phyloP scores from a whole-genome alignment of 1,140 invertebrate genomes.

The Bathynomus jamesi region DNA sequence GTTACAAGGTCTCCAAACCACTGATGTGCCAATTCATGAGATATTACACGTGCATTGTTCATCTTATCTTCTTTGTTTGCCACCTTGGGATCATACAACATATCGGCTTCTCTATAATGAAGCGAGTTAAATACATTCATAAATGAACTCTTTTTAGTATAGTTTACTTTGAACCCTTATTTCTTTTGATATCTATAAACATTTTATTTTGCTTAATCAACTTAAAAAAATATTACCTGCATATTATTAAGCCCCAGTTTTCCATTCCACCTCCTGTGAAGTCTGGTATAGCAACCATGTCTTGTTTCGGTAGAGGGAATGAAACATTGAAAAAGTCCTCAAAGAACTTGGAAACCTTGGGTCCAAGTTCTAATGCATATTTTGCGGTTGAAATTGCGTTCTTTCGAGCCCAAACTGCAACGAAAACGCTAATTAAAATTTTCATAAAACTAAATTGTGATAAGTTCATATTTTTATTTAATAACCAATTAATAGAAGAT shows the following conservation, averaged over 20 bases:
- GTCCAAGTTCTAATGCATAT: conserved; percentile 55
- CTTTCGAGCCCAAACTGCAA: conserved; percentile 68
- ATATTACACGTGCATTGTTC: conserved; percentile 64
- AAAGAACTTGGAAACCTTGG: conserved; percentile 54
- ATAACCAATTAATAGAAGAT: too few species aligned
- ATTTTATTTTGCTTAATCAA: too few species aligned
- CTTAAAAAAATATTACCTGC: too few species aligned
- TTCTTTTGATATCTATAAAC: too few species aligned
- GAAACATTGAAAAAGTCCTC: conserved; percentile 60
- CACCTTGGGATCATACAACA: conserved; percentile 69
- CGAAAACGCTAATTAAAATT: too few species aligned
- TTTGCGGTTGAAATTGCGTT: conserved; percentile 70
- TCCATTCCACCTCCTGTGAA: conserved; percentile 51
- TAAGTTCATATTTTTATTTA: too few species aligned
- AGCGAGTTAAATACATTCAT: too few species aligned
- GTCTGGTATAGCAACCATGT: conserved; percentile 78
- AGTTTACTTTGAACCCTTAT: too few species aligned
- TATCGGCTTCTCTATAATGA: conserved; percentile 76
- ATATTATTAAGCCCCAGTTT: conserved; percentile 63
- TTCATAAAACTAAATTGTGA: too few species aligned
- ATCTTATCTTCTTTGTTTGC: conserved; percentile 61
- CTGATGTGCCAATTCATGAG: conserved; percentile 51
- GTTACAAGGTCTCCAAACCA: conserved; percentile 58
- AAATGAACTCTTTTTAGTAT: too few species aligned
- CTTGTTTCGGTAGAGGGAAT: too few species aligned